These are phyloP conservation scores for Amphiprion clarkii DNA, from an alignment of 2,797 vertebrate genomes.

Conservation along the genomic window DNA sequence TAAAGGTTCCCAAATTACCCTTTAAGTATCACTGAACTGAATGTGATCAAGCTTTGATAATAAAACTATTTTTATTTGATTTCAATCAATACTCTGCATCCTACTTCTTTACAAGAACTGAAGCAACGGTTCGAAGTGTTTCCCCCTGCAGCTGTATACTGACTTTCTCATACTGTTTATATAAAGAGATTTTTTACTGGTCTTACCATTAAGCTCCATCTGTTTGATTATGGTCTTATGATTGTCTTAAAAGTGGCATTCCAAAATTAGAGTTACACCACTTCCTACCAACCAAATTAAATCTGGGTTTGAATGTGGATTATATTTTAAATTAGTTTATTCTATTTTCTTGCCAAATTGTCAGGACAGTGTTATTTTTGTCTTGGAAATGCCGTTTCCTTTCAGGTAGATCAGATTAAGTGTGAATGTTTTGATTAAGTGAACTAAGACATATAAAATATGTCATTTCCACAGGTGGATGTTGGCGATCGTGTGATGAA, in stretches of 20 bases:
- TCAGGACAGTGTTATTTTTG: constrained; percentile 16
- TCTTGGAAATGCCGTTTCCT: neutral
- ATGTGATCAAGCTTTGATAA: too few species aligned
- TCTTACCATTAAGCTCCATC: neutral
- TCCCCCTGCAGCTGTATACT: too few species aligned
- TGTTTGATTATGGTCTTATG: neutral
- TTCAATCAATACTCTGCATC: too few species aligned
- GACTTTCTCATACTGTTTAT: too few species aligned
- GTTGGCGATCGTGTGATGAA: constrained; percentile 91
- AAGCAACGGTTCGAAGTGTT: too few species aligned
- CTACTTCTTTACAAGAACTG: too few species aligned
- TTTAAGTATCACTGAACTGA: too few species aligned
- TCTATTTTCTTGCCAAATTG: constrained; percentile 9
- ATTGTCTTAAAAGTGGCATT: neutral
- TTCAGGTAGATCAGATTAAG: neutral
- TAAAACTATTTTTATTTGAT: too few species aligned
- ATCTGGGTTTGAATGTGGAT: neutral
- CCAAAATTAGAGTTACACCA: neutral
- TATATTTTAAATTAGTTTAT: constrained; percentile 8
- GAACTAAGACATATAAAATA: neutral
- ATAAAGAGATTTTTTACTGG: neutral
- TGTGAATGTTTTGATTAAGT: too few species aligned
- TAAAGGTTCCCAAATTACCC: too few species aligned
- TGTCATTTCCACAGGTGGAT: constrained; percentile 78
- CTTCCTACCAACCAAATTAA: constrained; percentile 8